Evolutionary conservation across 1,140 invertebrate species (phyloP).

Genomic region (Lasioglossum albipes): DNA sequence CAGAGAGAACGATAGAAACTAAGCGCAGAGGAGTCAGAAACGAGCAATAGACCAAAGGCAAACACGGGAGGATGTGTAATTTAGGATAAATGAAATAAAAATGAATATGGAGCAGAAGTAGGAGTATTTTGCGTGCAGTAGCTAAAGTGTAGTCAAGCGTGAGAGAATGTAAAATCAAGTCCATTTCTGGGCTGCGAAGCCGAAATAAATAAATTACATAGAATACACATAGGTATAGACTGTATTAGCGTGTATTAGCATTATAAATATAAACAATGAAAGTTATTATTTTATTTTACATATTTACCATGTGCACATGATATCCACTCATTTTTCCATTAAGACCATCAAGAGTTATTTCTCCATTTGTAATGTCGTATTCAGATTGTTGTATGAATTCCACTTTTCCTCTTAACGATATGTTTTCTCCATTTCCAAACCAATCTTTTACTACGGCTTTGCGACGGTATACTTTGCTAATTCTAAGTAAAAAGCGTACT

Average conservation of each 20-base stretch:
- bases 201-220: conserved; percentile 68
- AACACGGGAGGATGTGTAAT: no score
- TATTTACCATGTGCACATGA: conserved; percentile 88
- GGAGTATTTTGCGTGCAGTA: no score
- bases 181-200: no score
- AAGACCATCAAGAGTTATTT: conserved; percentile 89
- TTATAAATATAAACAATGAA: background rate
- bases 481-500: conserved; percentile 77
- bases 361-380: conserved; percentile 90
- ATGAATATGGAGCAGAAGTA: no score
- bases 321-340: conserved; percentile 85
- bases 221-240: background rate
- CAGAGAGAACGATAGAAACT: no score
- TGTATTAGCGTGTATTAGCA: background rate
- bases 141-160: no score
- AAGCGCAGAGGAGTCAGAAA: no score
- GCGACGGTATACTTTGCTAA: conserved; percentile 86
- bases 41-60: no score
- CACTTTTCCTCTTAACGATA: conserved; percentile 86
- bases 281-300: background rate
- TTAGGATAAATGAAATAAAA: no score
- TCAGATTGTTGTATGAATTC: conserved; percentile 92
- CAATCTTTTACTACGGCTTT: conserved; percentile 93
- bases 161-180: no score
- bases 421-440: conserved; percentile 88